phyloP scores from a whole-genome alignment of 2,797 vertebrate genomes.

The Bothrops alternatus region DNA sequence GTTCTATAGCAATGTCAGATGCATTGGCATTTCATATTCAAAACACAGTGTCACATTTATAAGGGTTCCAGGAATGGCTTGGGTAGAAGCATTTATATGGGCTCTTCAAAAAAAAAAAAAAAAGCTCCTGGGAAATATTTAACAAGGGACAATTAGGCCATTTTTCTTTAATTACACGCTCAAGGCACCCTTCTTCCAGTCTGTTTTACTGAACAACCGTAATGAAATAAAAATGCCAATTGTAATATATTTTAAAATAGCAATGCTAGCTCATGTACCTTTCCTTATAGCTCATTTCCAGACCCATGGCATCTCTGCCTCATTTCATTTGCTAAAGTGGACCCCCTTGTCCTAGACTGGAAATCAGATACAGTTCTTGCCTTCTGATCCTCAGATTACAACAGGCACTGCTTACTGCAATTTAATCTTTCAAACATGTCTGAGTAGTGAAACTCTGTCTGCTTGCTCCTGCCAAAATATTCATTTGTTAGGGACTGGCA shows the following conservation, averaged over 20 bases:
- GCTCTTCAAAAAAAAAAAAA: background rate
- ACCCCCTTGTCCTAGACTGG: background rate
- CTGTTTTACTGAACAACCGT: background rate
- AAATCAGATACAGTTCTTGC: constrained; percentile 3
- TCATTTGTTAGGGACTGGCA: constrained; percentile 17
- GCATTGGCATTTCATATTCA: background rate
- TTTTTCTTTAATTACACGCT: background rate
- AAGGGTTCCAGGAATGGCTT: background rate
- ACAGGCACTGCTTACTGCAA: constrained; percentile 20
- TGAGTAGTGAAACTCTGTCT: constrained; percentile 9
- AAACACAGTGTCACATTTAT: background rate
- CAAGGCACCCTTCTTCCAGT: background rate
- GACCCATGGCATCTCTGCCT: background rate
- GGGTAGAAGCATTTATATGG: background rate
- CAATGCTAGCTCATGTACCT: background rate
- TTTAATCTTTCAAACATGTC: constrained; percentile 27
- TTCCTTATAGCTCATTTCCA: background rate
- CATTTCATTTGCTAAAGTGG: background rate
- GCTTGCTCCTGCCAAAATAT: constrained; percentile 18
- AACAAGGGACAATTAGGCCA: background rate
- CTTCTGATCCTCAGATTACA: constrained; percentile 3
- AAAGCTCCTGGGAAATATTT: background rate
- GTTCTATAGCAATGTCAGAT: background rate
- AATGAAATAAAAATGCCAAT: background rate
- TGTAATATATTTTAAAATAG: background rate